Evolutionary conservation across 2,888 invertebrate genomes (phyloP), one percentile per base, ranked within the genome.

Genomic region (Lochmaea capreae): DNA sequence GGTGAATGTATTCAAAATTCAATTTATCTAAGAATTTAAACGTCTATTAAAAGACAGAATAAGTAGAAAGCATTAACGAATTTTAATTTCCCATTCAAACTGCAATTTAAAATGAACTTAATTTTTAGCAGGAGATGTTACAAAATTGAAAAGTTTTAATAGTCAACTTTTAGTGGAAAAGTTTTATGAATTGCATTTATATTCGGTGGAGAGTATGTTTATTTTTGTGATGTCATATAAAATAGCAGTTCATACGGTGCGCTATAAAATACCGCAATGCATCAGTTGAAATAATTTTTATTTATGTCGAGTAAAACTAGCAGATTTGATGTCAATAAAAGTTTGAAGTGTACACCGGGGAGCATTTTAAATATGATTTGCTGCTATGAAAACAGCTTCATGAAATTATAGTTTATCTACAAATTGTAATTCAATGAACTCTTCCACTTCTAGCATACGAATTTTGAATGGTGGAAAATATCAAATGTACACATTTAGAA

Each of bases 81-180:
- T 62, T 66, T 72, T 67, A 67, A 57, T 46, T 72, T 67, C 54
- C 63, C 18, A 63, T 57, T 62, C 46, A 63, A 62, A 71, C 58
- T 63, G 63, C 71, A 67, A 71, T 67, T 74, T 72, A 69, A 71
- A 65, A 72, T 67, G 61, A 63, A 72, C 72, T 67, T 62, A 62
- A 57, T 67, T 72, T 43, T 67, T 42, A 70, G 9, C 69, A 8
- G 12, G 26, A 61, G 68, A 63, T 43, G 62, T 43, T 43, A 43
- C 62, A 16, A 43, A 63, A 26, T 63, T 63, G 42, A 18, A 52
- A 54, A 39, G 62, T 70, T 70, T 49, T 39, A 63, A 70, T 70
- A 42, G 69, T 54, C 43, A 5, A 63, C 43, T 42, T 70, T 54
- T 63, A 16, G 52, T 39, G 14, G 39, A 22, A 54, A 54, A 63